A percentile compares a stretch with the other conserved stretches of the same genome.
These are phyloP conservation scores for Sialis lutaria DNA, from an alignment of 2,888 invertebrate species.

Conservation along the genomic window DNA sequence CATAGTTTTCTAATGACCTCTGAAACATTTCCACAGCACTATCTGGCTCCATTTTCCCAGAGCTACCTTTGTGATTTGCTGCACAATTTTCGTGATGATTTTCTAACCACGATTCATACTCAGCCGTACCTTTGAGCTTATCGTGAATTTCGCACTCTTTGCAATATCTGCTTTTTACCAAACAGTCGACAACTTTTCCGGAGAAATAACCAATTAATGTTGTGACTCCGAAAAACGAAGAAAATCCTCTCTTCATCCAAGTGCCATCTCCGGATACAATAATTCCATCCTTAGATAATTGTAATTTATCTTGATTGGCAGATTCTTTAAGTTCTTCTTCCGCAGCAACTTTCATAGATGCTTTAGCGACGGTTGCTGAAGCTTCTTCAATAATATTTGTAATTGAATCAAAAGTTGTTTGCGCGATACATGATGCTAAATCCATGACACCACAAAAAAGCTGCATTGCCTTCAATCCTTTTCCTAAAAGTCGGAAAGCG, in stretches of 20 bases:
- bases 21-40: constrained; percentile 5
- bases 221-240: constrained; percentile 12
- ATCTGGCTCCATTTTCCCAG: constrained; percentile 6
- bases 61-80: constrained; percentile 5
- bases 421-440: too few relatives aligned
- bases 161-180: constrained; percentile 9
- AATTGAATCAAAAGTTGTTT: too few relatives aligned
- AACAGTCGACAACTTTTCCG: constrained; percentile 12
- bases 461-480: too few relatives aligned
- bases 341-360: too few relatives aligned
- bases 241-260: constrained; percentile 12
- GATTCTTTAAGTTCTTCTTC: too few relatives aligned
- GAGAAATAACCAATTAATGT: constrained; percentile 12
- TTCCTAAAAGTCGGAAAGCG: too few relatives aligned
- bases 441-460: too few relatives aligned
- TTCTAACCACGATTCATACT: constrained; percentile 5
- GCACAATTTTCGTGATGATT: constrained; percentile 5
- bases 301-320: too few relatives aligned
- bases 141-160: constrained; percentile 6
- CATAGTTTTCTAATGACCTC: constrained; percentile 6
- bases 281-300: constrained; percentile 7
- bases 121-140: constrained; percentile 2
- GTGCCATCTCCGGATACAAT: constrained; percentile 12
- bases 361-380: too few relatives aligned
- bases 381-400: too few relatives aligned